Percentiles rank a stretch among this genome's conserved stretches.
Evolutionary conservation across 2,113 vertebrate species (phyloP).

Genomic region (Oxygymnocypris stewartii): DNA sequence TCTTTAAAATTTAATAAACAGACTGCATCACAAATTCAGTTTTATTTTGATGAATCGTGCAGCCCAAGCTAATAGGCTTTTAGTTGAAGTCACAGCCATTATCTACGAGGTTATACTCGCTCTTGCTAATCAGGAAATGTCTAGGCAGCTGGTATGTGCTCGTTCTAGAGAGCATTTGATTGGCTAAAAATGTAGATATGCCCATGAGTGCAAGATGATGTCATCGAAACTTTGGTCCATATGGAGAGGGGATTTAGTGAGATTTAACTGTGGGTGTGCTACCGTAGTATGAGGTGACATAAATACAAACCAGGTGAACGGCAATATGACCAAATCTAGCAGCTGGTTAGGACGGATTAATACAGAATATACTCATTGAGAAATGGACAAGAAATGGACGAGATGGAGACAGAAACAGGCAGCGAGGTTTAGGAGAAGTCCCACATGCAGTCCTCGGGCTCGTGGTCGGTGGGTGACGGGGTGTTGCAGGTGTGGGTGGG

Average conservation of each 20-base stretch:
- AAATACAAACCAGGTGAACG: neutral
- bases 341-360: constrained; percentile 3
- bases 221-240: neutral
- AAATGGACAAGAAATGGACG: neutral
- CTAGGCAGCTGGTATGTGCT: neutral
- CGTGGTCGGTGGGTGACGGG: constrained; percentile 26
- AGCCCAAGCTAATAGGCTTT: neutral
- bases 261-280: neutral
- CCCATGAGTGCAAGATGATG: neutral
- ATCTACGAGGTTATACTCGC: neutral
- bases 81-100: neutral
- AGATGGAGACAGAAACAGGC: neutral
- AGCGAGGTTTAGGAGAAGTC: constrained; percentile 70
- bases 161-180: neutral
- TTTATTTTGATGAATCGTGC: neutral
- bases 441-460: constrained; percentile 67
- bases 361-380: neutral
- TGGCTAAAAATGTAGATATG: neutral
- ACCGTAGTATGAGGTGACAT: neutral
- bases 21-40: neutral
- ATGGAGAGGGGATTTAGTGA: neutral
- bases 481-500: constrained; percentile 60
- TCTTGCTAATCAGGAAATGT: neutral
- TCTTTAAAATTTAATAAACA: neutral
- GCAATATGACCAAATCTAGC: neutral